phyloP scores from a whole-genome alignment of 1,140 invertebrate genomes.

The Muscidifurax raptorellus region DNA sequence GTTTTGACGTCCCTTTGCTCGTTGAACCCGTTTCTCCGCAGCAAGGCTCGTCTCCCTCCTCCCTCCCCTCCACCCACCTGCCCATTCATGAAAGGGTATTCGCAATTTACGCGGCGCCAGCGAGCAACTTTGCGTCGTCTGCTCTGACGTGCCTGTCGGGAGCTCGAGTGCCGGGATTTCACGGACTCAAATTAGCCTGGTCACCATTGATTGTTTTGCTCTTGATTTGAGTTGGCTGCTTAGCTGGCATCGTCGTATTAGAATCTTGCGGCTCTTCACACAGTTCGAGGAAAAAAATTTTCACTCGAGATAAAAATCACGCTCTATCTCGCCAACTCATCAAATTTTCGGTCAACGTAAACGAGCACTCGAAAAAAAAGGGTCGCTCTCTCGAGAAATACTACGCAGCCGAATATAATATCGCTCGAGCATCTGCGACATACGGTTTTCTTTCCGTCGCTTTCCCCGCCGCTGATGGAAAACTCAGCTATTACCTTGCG shows the following conservation, averaged over 20 bases:
- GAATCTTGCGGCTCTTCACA: too few species aligned
- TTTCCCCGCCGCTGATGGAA: slow-evolving; percentile 1
- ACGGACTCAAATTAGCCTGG: neutral
- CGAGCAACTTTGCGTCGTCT: neutral
- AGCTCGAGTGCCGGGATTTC: too few species aligned
- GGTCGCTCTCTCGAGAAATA: neutral
- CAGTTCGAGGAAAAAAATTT: neutral
- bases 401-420: too few species aligned
- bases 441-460: too few species aligned
- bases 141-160: neutral
- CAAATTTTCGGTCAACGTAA: neutral
- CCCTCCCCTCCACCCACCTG: slow-evolving; percentile 18
- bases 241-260: neutral
- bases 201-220: too few species aligned
- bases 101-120: slow-evolving; percentile 53
- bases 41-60: neutral
- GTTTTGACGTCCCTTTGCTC: slow-evolving; percentile 67
- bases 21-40: slow-evolving; percentile 45
- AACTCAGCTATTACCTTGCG: slow-evolving; percentile 21
- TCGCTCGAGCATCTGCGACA: too few species aligned
- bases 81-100: slow-evolving; percentile 55
- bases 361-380: neutral
- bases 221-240: neutral
- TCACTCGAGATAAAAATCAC: neutral
- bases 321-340: too few species aligned